Evolutionary conservation across 2,888 invertebrate genomes (phyloP).

Genomic region (Apamea sordens): DNA sequence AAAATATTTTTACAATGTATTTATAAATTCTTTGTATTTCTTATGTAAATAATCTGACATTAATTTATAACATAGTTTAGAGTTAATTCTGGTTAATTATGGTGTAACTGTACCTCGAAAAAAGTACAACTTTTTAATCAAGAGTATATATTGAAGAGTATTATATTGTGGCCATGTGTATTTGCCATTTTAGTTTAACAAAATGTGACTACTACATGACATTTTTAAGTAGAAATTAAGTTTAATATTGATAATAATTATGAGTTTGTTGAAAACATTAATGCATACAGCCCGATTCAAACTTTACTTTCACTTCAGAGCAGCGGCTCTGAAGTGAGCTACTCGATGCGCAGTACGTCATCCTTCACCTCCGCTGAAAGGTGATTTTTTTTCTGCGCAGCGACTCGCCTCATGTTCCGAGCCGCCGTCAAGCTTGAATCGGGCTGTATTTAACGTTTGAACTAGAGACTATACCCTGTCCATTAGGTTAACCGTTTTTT

Average conservation of each 20-base stretch:
- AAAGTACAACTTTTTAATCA: constrained; percentile 52
- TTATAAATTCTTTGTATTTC: constrained; percentile 8
- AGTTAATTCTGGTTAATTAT: constrained; percentile 28
- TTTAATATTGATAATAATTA: constrained; percentile 26
- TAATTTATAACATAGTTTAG: constrained; percentile 48
- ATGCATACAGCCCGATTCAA: neutral
- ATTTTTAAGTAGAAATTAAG: constrained; percentile 36
- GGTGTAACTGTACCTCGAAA: constrained; percentile 39
- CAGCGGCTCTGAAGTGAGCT: neutral
- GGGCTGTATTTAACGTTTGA: neutral
- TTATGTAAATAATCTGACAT: constrained; percentile 55
- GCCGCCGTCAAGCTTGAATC: neutral
- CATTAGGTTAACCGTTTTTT: no score
- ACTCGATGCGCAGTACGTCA: neutral
- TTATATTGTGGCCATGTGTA: constrained; percentile 65
- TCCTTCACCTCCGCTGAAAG: neutral
- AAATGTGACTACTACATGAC: constrained; percentile 28
- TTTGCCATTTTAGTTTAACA: constrained; percentile 69
- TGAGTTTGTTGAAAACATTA: neutral
- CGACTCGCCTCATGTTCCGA: neutral
- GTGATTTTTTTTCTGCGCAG: neutral
- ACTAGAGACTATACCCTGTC: neutral
- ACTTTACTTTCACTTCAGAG: no score
- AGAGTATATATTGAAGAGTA: no score
- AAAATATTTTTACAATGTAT: constrained; percentile 11